Conservation (phyloP, 1,140 invertebrate species). For the Drosophila takahashii region DNA sequence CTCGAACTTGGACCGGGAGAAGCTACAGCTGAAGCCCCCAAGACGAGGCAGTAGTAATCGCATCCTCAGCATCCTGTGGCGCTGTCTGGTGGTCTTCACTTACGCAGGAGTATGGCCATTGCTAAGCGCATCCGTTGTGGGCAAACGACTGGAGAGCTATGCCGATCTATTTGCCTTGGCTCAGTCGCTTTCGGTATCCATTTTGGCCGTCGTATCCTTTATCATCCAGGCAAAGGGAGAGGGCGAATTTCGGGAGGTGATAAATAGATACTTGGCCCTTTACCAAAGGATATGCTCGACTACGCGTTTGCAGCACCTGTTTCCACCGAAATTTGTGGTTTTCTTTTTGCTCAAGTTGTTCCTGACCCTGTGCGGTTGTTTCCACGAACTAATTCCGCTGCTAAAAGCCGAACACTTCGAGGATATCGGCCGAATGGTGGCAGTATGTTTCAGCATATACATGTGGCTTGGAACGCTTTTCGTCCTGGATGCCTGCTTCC, state of each 20-base stretch:
- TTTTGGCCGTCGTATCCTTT: conserved; percentile 61
- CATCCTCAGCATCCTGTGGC: conserved; percentile 48
- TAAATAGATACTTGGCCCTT: conserved; percentile 63
- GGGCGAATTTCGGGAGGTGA: conserved; percentile 30
- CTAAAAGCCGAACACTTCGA: background rate
- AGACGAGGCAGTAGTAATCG: conserved; percentile 39
- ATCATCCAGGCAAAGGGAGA: conserved; percentile 51
- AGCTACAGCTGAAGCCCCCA: conserved; percentile 30
- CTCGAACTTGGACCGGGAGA: conserved; percentile 26
- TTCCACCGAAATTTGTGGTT: conserved; percentile 46
- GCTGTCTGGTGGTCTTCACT: conserved; percentile 45
- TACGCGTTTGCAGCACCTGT: conserved; percentile 28
- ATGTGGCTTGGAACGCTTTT: conserved; percentile 73
- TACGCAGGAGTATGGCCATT: conserved; percentile 37
- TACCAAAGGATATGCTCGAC: conserved; percentile 46
- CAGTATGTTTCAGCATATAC: conserved; percentile 45
- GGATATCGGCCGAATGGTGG: background rate
- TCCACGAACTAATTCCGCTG: conserved; percentile 55
- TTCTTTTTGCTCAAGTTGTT: conserved; percentile 44
- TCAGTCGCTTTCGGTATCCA: conserved; percentile 39
- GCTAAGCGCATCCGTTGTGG: conserved; percentile 7
- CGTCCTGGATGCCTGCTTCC: conserved; percentile 65
- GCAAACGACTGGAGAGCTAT: conserved; percentile 32
- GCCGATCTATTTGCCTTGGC: conserved; percentile 47
- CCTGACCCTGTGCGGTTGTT: conserved; percentile 49